Evolutionary conservation across 2,888 invertebrate species (phyloP), one percentile per base, ranked within the genome.

Genomic region (Diploptera punctata): DNA sequence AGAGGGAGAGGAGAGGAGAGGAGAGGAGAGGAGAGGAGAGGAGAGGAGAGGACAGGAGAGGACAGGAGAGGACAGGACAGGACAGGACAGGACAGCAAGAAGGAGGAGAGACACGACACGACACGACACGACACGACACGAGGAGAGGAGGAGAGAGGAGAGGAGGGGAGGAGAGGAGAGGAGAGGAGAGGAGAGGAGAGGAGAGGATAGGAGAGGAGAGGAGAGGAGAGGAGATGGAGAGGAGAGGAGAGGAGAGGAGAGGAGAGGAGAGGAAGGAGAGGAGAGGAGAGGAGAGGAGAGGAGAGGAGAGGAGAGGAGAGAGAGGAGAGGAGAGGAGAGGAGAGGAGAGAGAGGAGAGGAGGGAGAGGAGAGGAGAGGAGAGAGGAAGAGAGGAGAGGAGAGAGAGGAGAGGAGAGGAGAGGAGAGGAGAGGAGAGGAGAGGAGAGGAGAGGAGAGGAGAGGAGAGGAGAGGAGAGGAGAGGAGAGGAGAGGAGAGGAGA

Each of bases 171-270:
- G n/a, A 18, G 21, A 52, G n/a, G 21, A 52, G n/a, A 10, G 9
- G 21, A 19, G 52, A 5, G 21, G n/a, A n/a, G 52, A 10, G 9
- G n/a, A 19, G 5, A 52, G n/a, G n/a, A 9, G n/a, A 52, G 52
- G 21, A 52, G n/a, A 18, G n/a, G 5, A n/a, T 7, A 52, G n/a
- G 5, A n/a, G n/a, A n/a, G 52, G n/a, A 5, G n/a, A 52, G n/a
- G n/a, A 52, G n/a, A 10, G 21, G n/a, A 52, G 52, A n/a, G n/a
- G 5, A n/a, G 21, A 52, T 10, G 5, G 21, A 19, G n/a, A 52
- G 52, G n/a, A n/a, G 18, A 52, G 9, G n/a, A 52, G 21, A 52
- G n/a, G n/a, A 19, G n/a, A 52, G 52, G 52, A 52, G n/a, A 52
- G n/a, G n/a, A n/a, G n/a, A 52, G n/a, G 5, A n/a, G n/a, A n/a